Evolutionary conservation across 1,140 invertebrate species (phyloP).

Genomic region (Drosophila tropicalis): DNA sequence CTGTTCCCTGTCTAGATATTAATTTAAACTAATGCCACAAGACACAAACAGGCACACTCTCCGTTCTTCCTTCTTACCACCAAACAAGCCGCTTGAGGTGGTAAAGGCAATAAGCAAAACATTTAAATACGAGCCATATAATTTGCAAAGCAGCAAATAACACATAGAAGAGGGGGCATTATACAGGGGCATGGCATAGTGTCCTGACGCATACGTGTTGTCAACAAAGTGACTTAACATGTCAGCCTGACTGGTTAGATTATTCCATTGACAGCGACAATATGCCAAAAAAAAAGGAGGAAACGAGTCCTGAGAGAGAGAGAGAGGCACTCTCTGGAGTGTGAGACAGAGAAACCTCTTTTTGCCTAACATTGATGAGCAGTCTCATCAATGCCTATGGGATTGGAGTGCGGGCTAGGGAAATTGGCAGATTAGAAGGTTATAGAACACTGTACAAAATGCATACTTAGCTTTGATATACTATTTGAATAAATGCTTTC

Average conservation of each 20-base stretch:
- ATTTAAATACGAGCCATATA: conserved; percentile 60
- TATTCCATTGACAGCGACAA: conserved; percentile 66
- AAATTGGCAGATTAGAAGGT: conserved; percentile 3
- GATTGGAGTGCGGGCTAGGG: conserved; percentile 19
- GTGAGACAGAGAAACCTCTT: background rate
- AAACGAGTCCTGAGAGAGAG: conserved; percentile 8
- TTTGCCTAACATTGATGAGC: conserved; percentile 34
- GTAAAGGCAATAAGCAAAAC: conserved; percentile 42
- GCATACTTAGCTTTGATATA: too few relatives aligned
- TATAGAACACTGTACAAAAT: conserved; percentile 5
- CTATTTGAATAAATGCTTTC: too few relatives aligned
- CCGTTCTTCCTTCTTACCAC: background rate
- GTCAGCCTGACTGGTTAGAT: conserved; percentile 64
- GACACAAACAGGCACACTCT: conserved; percentile 33
- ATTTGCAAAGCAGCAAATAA: conserved; percentile 46
- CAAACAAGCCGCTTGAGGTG: background rate
- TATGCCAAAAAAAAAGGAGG: conserved; percentile 32
- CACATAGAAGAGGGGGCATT: conserved; percentile 8
- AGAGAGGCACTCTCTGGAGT: background rate
- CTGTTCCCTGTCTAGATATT: conserved; percentile 51
- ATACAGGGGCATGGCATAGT: conserved; percentile 5
- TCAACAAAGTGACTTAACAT: conserved; percentile 73
- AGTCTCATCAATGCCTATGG: conserved; percentile 43
- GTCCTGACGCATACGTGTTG: conserved; percentile 27
- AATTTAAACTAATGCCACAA: conserved; percentile 68